Evolutionary conservation across 2,797 vertebrate genomes (phyloP).

Genomic region (Steatocranus sp.): DNA sequence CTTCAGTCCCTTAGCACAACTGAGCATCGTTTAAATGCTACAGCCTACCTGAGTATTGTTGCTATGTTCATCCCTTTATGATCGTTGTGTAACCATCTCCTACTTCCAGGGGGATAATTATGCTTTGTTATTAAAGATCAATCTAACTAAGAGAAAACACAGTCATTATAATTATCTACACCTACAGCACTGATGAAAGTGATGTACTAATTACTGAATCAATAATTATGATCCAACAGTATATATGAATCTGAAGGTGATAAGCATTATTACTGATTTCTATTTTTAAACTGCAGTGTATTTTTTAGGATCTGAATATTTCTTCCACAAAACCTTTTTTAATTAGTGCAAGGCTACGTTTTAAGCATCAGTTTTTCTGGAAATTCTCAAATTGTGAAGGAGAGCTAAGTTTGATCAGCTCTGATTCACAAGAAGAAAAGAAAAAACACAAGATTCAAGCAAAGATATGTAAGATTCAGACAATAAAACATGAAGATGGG

Average conservation of each 20-base stretch:
- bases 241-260: neutral
- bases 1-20: neutral
- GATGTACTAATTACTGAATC: neutral
- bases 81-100: neutral
- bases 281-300: accelerated
- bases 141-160: neutral
- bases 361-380: neutral
- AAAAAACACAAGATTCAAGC: accelerated
- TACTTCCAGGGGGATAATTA: neutral
- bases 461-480: neutral
- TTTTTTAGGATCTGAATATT: neutral
- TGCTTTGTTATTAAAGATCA: neutral
- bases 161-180: neutral
- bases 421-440: neutral
- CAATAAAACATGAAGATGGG: neutral
- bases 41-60: neutral
- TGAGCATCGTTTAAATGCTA: neutral
- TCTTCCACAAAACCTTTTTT: neutral
- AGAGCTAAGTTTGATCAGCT: accelerated
- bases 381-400: neutral
- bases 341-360: accelerated
- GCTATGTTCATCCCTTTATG: neutral
- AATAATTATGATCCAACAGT: neutral
- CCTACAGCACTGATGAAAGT: neutral
- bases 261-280: neutral